These are phyloP conservation scores for Harlomillsia oculata DNA, from an alignment of 1,140 invertebrate species.

Conservation along the genomic window DNA sequence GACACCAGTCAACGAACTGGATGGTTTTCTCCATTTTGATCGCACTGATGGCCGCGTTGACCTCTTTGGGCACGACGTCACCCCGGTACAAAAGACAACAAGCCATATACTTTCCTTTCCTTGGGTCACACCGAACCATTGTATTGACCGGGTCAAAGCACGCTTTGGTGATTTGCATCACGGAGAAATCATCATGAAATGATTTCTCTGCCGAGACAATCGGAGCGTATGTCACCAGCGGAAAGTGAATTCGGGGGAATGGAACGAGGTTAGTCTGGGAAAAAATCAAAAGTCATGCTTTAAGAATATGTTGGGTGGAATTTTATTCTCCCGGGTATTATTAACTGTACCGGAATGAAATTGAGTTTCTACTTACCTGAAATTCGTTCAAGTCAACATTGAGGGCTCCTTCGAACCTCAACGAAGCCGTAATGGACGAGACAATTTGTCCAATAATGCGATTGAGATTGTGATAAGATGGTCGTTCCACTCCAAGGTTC, in stretches of 20 bases:
- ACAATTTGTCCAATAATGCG: slow-evolving; percentile 75
- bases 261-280: slow-evolving; percentile 72
- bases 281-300: too few relatives aligned
- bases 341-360: background rate
- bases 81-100: slow-evolving; percentile 68
- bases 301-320: background rate
- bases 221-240: slow-evolving; percentile 79
- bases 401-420: slow-evolving; percentile 77
- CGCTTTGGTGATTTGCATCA: slow-evolving; percentile 81
- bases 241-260: slow-evolving; percentile 55
- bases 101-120: slow-evolving; percentile 88
- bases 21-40: slow-evolving; percentile 76
- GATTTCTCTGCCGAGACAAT: slow-evolving; percentile 70
- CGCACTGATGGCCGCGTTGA: slow-evolving; percentile 71
- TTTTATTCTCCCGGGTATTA: background rate
- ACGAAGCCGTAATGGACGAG: slow-evolving; percentile 76
- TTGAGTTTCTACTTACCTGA: slow-evolving; percentile 44
- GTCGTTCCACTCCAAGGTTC: slow-evolving; percentile 76
- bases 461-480: slow-evolving; percentile 69
- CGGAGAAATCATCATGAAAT: slow-evolving; percentile 69
- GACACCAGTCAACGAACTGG: slow-evolving; percentile 86
- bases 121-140: slow-evolving; percentile 87
- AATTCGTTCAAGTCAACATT: slow-evolving; percentile 85
- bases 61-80: slow-evolving; percentile 67
- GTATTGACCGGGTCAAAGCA: slow-evolving; percentile 82